Conservation (phyloP, 30 jellyfish, hydroid and myxozoan genomes). For the Chrysaora quinquecirrha region DNA sequence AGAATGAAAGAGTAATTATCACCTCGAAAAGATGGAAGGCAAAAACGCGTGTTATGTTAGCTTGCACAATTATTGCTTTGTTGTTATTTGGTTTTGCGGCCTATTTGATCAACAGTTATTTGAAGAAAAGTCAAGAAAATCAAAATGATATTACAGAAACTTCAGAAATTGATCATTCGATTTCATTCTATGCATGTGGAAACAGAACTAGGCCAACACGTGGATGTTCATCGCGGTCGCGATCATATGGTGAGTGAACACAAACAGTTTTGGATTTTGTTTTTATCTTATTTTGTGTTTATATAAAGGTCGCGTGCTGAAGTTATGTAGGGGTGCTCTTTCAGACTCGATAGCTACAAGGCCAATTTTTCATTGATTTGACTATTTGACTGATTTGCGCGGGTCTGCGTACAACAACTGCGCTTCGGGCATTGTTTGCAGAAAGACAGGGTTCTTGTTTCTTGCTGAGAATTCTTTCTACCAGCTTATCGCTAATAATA, state of each 20-base stretch:
- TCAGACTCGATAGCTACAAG: too few species aligned
- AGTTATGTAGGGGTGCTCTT: too few species aligned
- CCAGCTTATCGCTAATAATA: neutral
- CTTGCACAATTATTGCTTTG: conserved; percentile 9
- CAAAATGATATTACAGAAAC: neutral
- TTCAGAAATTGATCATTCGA: neutral
- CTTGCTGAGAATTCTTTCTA: neutral
- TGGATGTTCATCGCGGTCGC: neutral
- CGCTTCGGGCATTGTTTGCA: too few species aligned
- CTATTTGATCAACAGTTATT: conserved; percentile 3
- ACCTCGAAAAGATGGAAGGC: conserved; percentile 25
- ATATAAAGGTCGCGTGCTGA: too few species aligned
- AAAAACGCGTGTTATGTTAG: conserved; percentile 9
- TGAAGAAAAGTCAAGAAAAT: neutral
- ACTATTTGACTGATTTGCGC: too few species aligned
- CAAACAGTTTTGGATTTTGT: too few species aligned
- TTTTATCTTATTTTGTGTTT: too few species aligned
- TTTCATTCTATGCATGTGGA: neutral
- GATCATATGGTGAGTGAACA: too few species aligned
- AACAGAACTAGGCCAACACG: neutral
- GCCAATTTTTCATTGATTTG: too few species aligned
- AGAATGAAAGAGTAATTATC: neutral
- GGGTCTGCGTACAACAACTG: too few species aligned
- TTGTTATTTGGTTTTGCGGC: conserved; percentile 26
- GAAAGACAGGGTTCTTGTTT: neutral